Base-by-base conservation (phyloP, 2,888 invertebrate genomes). In the Scaptomyza polygonia region DNA sequence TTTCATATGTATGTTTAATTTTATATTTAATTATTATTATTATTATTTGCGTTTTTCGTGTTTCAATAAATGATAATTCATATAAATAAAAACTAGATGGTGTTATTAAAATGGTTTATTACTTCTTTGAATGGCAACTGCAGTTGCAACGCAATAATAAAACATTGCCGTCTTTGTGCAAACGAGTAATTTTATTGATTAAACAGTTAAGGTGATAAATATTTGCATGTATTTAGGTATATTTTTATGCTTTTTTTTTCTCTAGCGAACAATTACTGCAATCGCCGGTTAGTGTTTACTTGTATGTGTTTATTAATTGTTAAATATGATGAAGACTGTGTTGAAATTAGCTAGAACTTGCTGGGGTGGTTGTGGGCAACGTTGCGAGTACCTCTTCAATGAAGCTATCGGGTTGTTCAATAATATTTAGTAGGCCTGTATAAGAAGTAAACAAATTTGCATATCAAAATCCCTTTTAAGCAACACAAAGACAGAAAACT, bases 351-450 rank as follows among this genome's bases (percentile, higher is more conserved):
- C 80, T 79, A 64, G 88, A 63, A 56, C 88, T 82, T 18, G 67
- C 39, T 34, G 32, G n/a, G 18, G 89, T 21, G 18, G 89, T 79
- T 67, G 89, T 83, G 12, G 91, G 92, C 72, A 92, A 74, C 5
- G 90, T 58, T 12, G 85, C 75, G 43, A 92, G 75, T 16, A 91
- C 64, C 36, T 90, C 90, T 49, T 88, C 88, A 55, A 92, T 88
- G 72, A 91, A 92, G 53, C 73, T 83, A 51, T 90, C 91, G 2
- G 92, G 92, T 61, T 89, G 88, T 52, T 91, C 92, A 63, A 92
- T 91, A 32, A 89, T 79, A 72, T 90, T 86, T 18, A 91, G 75
- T 29, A 92, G 87, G 45, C 90, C 92, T 92, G 36, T 2, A 64
- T n/a, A 65, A 44, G 16, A 43, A 2, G 12, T 0, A 9, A 27